Evolutionary conservation across 2,113 vertebrate species (phyloP).

Genomic region (Petrocephalus microphthalmus): DNA sequence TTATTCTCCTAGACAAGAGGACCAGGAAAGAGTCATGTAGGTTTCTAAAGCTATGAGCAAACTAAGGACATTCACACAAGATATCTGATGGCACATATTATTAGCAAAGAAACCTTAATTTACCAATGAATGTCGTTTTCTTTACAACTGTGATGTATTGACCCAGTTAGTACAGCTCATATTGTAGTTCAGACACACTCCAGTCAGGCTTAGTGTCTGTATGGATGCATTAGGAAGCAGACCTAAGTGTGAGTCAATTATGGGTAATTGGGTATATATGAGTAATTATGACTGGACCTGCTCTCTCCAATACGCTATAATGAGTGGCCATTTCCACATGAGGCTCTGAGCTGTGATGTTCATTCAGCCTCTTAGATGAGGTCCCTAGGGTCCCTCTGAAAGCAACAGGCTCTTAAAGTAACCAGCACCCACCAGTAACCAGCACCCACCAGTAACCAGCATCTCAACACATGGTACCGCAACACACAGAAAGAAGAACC

Average conservation of each 20-base stretch:
- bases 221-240: not conserved
- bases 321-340: not conserved
- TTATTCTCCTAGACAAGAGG: not conserved
- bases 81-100: conserved; percentile 20
- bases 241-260: conserved; percentile 16
- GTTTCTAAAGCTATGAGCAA: conserved; percentile 17
- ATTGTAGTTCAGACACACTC: not conserved
- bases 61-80: conserved; percentile 6
- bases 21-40: not conserved
- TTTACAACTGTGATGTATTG: not conserved
- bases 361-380: not conserved
- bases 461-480: not conserved
- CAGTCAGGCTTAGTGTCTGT: not conserved
- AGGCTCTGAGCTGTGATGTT: not conserved
- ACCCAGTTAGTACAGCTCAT: not conserved
- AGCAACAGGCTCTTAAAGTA: not conserved
- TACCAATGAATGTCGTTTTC: conserved; percentile 7
- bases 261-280: not conserved
- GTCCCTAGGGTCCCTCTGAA: not conserved
- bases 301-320: conserved; percentile 5
- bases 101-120: conserved; percentile 10
- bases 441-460: not conserved
- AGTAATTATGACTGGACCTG: conserved; percentile 11
- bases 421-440: not conserved
- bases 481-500: not conserved